A percentile compares a stretch with the other conserved stretches of the same genome.
These are phyloP conservation scores for Neofelis nebulosa DNA, from an alignment of 2,113 vertebrate species.

Conservation along the genomic window DNA sequence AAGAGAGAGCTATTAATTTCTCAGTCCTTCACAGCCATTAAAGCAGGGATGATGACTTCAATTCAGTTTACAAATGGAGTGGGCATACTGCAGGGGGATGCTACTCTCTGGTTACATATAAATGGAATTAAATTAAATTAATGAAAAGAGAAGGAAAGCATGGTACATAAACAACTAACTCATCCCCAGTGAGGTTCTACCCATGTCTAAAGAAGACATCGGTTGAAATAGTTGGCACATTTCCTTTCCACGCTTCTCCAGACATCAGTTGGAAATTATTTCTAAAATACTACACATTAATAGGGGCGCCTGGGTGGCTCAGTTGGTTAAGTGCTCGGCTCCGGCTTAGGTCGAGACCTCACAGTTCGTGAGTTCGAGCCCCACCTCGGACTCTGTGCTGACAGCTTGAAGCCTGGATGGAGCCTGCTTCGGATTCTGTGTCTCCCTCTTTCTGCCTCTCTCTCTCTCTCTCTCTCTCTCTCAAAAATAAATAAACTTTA, in stretches of 20 bases:
- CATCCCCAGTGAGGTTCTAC: conserved; percentile 8
- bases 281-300: background rate
- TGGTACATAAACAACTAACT: conserved; percentile 49
- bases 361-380: too few relatives aligned
- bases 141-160: conserved; percentile 69
- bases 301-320: too few relatives aligned
- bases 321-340: too few relatives aligned
- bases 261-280: background rate
- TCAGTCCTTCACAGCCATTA: conserved; percentile 77
- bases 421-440: too few relatives aligned
- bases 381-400: too few relatives aligned
- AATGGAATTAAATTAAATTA: conserved; percentile 77
- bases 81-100: conserved; percentile 58
- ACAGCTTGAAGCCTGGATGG: too few relatives aligned
- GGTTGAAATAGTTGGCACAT: conserved; percentile 23
- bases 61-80: conserved; percentile 74
- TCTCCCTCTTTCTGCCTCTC: too few relatives aligned
- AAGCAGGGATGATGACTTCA: conserved; percentile 64
- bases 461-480: too few relatives aligned
- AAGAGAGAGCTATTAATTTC: conserved; percentile 78
- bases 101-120: conserved; percentile 74
- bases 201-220: conserved; percentile 14
- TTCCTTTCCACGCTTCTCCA: background rate
- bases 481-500: too few relatives aligned
- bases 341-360: too few relatives aligned